These are phyloP conservation scores for Sebastiscus albofasciatus DNA, from an alignment of 2,797 vertebrate species.

Conservation along the genomic window DNA sequence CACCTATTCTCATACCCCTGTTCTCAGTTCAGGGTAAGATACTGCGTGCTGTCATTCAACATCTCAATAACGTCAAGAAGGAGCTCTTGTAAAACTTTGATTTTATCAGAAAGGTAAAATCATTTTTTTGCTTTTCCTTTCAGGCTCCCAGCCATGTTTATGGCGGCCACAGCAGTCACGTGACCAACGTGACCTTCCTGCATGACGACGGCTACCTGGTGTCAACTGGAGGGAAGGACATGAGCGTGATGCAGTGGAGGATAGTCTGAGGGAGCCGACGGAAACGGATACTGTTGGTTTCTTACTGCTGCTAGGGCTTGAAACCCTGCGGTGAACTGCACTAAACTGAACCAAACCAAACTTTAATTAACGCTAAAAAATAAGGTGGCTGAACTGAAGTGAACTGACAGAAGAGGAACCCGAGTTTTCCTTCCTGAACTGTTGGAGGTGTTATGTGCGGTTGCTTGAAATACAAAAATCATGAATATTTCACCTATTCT, in stretches of 20 bases:
- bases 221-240: constrained; percentile 98
- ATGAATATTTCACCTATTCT: constrained; percentile 35
- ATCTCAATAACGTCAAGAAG: not conserved
- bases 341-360: constrained; percentile 64
- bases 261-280: constrained; percentile 82
- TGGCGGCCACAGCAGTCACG: constrained; percentile 95
- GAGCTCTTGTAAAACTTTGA: not conserved
- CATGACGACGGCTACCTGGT: constrained; percentile 93
- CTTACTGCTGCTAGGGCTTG: constrained; percentile 21
- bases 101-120: not conserved
- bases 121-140: constrained; percentile 10
- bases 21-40: constrained; percentile 94
- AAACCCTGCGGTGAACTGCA: constrained; percentile 39
- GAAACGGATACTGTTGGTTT: constrained; percentile 13
- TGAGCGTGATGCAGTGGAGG: constrained; percentile 98
- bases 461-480: constrained; percentile 47
- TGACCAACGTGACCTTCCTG: constrained; percentile 96
- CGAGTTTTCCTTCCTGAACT: constrained; percentile 33
- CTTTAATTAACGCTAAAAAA: constrained; percentile 32
- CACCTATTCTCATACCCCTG: constrained; percentile 96
- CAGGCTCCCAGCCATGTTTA: constrained; percentile 95
- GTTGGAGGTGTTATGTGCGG: constrained; percentile 19
- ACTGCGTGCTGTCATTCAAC: not conserved
- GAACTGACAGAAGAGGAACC: constrained; percentile 45
- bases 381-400: constrained; percentile 39